Conservation (phyloP, 1,140 invertebrate species). For the Steinernema khuongi region DNA sequence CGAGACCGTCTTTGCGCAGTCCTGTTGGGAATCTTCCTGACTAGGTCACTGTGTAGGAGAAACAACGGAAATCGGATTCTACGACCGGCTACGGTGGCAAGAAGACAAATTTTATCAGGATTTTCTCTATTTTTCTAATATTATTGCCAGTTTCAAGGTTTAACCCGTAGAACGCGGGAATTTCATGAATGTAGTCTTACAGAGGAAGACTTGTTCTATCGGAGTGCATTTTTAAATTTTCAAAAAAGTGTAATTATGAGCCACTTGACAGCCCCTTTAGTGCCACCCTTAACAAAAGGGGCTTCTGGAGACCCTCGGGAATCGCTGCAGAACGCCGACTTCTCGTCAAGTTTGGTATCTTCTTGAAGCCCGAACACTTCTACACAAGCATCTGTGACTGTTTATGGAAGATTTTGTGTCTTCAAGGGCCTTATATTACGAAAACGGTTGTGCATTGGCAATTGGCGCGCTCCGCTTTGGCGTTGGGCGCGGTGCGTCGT, state of each 20-base stretch:
- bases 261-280: no score
- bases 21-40: neutral
- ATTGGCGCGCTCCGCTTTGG: conserved; percentile 13
- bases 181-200: neutral
- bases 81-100: neutral
- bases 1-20: no score
- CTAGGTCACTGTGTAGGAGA: neutral
- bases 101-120: neutral
- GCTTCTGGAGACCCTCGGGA: no score
- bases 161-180: neutral
- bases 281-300: no score
- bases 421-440: neutral
- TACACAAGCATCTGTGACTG: neutral
- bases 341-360: no score
- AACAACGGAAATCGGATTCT: neutral
- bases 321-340: no score
- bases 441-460: neutral
- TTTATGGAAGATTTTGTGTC: neutral
- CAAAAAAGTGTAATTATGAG: no score
- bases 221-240: no score
- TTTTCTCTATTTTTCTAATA: neutral
- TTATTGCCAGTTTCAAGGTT: neutral
- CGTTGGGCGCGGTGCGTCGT: neutral
- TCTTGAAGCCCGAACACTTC: neutral
- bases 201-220: neutral